A percentile compares a stretch with the other conserved stretches of the same genome.
Evolutionary conservation across 2,113 vertebrate species (phyloP).

Genomic region (Nothocercus julius): DNA sequence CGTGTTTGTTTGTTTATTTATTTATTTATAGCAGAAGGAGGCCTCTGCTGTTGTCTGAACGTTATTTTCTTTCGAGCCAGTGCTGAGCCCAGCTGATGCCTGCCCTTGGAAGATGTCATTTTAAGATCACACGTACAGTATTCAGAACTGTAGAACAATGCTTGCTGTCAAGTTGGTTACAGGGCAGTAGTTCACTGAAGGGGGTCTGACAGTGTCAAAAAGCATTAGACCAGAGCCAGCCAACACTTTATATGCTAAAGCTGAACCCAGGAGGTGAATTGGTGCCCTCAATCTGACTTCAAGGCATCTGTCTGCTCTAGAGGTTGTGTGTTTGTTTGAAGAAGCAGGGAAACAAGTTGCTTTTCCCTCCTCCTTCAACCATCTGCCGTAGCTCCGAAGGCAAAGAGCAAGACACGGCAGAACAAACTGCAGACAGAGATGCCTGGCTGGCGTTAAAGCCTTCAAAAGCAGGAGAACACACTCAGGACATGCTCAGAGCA

Average conservation of each 20-base stretch:
- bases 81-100: constrained; percentile 49
- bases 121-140: background rate
- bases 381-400: fast-evolving
- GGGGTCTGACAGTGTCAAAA: constrained; percentile 56
- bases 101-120: constrained; percentile 19
- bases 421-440: background rate
- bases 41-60: constrained; percentile 1
- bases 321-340: background rate
- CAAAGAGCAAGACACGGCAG: background rate
- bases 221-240: constrained; percentile 52
- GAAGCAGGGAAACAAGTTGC: constrained; percentile 1
- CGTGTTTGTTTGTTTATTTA: constrained; percentile 2
- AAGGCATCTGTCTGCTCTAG: constrained; percentile 52
- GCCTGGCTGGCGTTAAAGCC: background rate
- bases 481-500: background rate
- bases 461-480: background rate
- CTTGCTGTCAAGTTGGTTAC: constrained; percentile 67
- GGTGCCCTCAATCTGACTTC: constrained; percentile 50
- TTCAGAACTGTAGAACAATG: constrained; percentile 63
- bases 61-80: background rate
- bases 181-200: constrained; percentile 43
- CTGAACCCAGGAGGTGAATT: constrained; percentile 43
- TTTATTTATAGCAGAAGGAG: constrained; percentile 20
- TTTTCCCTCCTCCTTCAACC: background rate
- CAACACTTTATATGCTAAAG: constrained; percentile 32